Base-by-base conservation (phyloP, 2,888 invertebrate species). In the Luffia ferchaultella region DNA sequence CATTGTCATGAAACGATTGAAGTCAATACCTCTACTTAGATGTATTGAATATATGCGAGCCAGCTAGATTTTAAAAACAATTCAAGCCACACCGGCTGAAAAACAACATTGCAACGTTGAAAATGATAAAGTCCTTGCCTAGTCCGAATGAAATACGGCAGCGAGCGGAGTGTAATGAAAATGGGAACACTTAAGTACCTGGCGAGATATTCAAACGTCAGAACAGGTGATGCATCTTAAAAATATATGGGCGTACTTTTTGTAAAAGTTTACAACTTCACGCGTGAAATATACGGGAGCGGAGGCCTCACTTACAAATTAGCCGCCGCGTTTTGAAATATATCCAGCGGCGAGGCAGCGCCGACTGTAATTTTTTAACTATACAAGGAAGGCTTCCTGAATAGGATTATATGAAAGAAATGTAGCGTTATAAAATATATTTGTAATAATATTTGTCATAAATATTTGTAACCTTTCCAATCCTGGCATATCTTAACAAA, bases 161-260 rank as follows among this genome's bases (percentile, higher is more conserved):
- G 12, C 30, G 16, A 19, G 16, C 61, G 58, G 17, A 43, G 60
- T 58, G 56, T 57, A 62, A 62, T 62, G 62, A 65, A 63, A 66
- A 66, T 63, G 64, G 73, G 68, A 70, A 70, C 75, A 71, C 72
- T 75, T 69, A 63, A 68, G 68, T 65, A 64, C 60, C 56, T 64
- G 68, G 3, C 12, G 30, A 30, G 30, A 69, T 70, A 74, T 77
- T 75, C 73, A 74, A 68, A 72, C 65, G 78, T 76, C 78, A 69
- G 62, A 59, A 55, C 56, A 56, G 57, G 68, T 77, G 73, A 78
- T 76, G 70, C 74, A 78, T 76, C 70, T 69, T 64, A 52, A 65
- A 19, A 64, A 80, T 76, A 72, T 77, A 78, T 69, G 66, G 63
- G 68, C 56, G 66, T 73, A 73, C 73, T 75, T 78, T 76, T 76